Percentiles rank a stretch among this genome's conserved stretches.
These are phyloP conservation scores for Diplogasteroides magnus DNA, from an alignment of 1,140 invertebrate genomes.

Conservation along the genomic window DNA sequence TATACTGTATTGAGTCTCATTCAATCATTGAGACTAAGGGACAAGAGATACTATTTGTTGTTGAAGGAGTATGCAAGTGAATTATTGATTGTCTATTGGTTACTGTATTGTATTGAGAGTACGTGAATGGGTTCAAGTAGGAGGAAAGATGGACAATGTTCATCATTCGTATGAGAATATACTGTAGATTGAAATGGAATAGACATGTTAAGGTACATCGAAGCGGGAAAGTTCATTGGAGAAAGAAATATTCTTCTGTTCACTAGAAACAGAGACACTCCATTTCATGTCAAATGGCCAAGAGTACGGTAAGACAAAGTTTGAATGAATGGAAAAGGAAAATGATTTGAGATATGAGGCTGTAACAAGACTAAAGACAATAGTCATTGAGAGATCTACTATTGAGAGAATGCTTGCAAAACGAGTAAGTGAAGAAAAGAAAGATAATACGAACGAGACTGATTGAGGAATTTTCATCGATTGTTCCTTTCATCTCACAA, in stretches of 20 bases:
- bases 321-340: neutral
- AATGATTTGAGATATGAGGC: neutral
- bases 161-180: neutral
- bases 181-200: neutral
- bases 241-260: neutral
- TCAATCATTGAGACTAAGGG: neutral
- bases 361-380: neutral
- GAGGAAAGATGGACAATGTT: neutral
- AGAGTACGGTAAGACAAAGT: neutral
- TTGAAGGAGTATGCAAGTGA: neutral
- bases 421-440: neutral
- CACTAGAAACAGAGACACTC: neutral
- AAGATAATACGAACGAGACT: neutral
- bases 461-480: neutral
- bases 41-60: neutral
- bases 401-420: neutral
- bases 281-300: neutral
- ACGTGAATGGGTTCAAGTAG: neutral
- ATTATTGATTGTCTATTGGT: neutral
- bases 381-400: too few relatives aligned
- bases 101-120: neutral
- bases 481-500: neutral
- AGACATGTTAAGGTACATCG: neutral
- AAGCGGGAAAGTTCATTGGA: neutral
- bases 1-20: neutral